A percentile compares a stretch with the other conserved stretches of the same genome.
Evolutionary conservation across 2,888 invertebrate species (phyloP).

Genomic region (Caenorhabditis imperialis): DNA sequence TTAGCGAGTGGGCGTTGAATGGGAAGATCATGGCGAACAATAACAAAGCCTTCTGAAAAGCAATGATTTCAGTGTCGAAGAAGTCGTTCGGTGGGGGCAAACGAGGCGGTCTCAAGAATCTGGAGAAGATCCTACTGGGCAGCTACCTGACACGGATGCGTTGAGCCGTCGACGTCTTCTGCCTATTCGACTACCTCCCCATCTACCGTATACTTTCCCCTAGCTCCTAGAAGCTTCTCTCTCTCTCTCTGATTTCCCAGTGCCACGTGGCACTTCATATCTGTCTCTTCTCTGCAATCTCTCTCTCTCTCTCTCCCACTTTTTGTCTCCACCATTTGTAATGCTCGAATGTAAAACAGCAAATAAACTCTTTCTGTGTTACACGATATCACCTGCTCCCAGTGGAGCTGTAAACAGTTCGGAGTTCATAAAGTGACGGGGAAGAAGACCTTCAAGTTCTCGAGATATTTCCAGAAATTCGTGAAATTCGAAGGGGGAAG

Average conservation of each 20-base stretch:
- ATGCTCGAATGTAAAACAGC: no score
- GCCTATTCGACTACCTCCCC: slow-evolving; percentile 13
- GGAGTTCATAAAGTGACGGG: no score
- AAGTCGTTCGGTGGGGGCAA: slow-evolving; percentile 44
- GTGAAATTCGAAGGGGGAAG: no score
- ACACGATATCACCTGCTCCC: no score
- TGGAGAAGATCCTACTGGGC: slow-evolving; percentile 43
- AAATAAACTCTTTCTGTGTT: slow-evolving; percentile 7
- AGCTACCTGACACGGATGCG: slow-evolving; percentile 51
- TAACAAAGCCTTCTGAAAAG: no score
- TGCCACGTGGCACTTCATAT: slow-evolving; percentile 23
- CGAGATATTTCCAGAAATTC: no score
- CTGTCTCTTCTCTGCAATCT: slow-evolving; percentile 25
- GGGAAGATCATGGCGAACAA: no score
- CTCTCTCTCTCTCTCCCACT: slow-evolving; percentile 11
- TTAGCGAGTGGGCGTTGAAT: no score
- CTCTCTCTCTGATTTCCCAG: neutral
- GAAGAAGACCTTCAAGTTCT: no score
- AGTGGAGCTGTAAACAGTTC: no score
- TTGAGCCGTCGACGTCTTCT: slow-evolving; percentile 3
- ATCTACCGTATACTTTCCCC: slow-evolving; percentile 20
- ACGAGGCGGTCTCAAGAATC: slow-evolving; percentile 45
- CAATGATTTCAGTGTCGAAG: slow-evolving; percentile 33
- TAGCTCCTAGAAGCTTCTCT: slow-evolving; percentile 15
- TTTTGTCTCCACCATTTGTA: no score